A percentile compares a stretch with the other conserved stretches of the same genome.
These are phyloP conservation scores for Dendrolimus houi DNA, from an alignment of 2,888 invertebrate genomes.

Conservation along the genomic window DNA sequence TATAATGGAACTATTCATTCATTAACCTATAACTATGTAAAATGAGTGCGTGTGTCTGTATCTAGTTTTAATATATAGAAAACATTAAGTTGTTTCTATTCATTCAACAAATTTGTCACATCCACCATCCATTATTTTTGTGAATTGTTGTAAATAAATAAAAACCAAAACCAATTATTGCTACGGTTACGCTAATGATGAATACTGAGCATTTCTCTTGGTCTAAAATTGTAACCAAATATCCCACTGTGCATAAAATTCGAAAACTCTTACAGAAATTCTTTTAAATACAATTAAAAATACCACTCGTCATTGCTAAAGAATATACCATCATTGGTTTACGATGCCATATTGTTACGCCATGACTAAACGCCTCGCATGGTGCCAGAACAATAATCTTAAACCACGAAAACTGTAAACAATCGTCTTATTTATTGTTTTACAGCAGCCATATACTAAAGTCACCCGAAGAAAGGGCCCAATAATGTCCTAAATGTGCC, in stretches of 20 bases:
- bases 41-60: too few species aligned
- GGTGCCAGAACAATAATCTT: slow-evolving; percentile 43
- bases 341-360: slow-evolving; percentile 30
- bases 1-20: too few species aligned
- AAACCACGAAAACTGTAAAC: slow-evolving; percentile 58
- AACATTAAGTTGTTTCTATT: too few species aligned
- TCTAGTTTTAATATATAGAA: too few species aligned
- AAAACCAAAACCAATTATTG: slow-evolving; percentile 24
- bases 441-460: slow-evolving; percentile 64
- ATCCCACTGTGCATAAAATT: slow-evolving; percentile 35
- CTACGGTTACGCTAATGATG: slow-evolving; percentile 35
- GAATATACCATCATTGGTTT: slow-evolving; percentile 51
- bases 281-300: neutral
- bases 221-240: slow-evolving; percentile 27
- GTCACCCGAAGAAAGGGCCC: slow-evolving; percentile 47
- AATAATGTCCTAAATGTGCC: slow-evolving; percentile 57
- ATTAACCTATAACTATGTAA: too few species aligned
- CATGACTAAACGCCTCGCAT: slow-evolving; percentile 49
- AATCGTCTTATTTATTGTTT: slow-evolving; percentile 69
- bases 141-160: too few species aligned
- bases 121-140: too few species aligned
- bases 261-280: slow-evolving; percentile 14
- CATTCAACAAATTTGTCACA: too few species aligned
- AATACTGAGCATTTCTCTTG: slow-evolving; percentile 30
- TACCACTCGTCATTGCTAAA: slow-evolving; percentile 2